Conservation (phyloP, 2,113 vertebrate genomes). For the Ginglymostoma cirratum region DNA sequence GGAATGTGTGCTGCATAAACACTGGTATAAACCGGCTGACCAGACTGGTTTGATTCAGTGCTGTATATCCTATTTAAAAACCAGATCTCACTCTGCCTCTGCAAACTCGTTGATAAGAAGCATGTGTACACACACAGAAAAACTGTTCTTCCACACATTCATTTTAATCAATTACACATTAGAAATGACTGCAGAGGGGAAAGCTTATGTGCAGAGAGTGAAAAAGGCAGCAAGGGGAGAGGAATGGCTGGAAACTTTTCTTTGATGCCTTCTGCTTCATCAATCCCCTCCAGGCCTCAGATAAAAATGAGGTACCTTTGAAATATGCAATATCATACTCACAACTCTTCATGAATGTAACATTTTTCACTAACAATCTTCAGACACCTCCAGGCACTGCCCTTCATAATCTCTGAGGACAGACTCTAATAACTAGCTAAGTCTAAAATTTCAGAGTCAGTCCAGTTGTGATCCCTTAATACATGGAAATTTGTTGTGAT, state of each 20-base stretch:
- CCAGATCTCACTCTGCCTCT: background rate
- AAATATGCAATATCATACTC: background rate
- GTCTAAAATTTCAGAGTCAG: background rate
- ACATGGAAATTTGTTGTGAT: too few species aligned
- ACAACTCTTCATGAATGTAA: background rate
- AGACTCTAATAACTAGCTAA: background rate
- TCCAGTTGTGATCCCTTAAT: background rate
- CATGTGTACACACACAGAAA: background rate
- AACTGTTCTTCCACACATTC: background rate
- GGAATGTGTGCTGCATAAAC: background rate
- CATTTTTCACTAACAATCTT: background rate
- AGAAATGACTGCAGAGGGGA: background rate
- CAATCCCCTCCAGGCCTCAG: slow-evolving; percentile 2
- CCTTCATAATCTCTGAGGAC: background rate
- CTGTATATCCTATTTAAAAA: background rate
- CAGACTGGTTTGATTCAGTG: background rate
- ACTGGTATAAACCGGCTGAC: background rate
- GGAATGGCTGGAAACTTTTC: background rate
- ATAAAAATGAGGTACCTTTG: background rate
- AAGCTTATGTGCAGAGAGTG: background rate
- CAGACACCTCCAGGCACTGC: background rate
- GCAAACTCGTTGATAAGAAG: background rate
- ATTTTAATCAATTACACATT: background rate
- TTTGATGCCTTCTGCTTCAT: background rate
- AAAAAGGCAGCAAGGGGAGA: background rate